phyloP scores from a whole-genome alignment of 2,797 vertebrate genomes.

The Geotrypetes seraphini region DNA sequence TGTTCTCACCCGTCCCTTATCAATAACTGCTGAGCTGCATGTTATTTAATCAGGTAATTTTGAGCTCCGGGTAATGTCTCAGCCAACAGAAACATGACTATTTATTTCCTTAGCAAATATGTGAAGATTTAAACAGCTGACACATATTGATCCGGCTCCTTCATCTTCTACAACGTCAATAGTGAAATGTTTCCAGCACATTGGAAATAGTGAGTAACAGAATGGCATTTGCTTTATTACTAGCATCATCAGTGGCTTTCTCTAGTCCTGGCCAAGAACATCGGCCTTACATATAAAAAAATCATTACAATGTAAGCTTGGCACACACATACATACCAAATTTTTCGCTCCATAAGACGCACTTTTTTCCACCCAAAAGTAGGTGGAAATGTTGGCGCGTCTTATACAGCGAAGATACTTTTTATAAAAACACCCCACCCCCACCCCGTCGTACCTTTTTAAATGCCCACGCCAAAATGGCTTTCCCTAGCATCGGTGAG shows the following conservation, averaged over 20 bases:
- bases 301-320: background rate
- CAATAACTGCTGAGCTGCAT: constrained; percentile 8
- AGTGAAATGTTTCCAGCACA: background rate
- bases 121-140: constrained; percentile 23
- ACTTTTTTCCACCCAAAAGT: too few relatives aligned
- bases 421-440: too few relatives aligned
- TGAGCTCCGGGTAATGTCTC: background rate
- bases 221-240: background rate
- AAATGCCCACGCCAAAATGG: too few relatives aligned
- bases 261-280: background rate
- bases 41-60: constrained; percentile 21
- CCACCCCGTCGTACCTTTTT: too few relatives aligned
- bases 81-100: constrained; percentile 28
- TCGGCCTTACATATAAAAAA: background rate
- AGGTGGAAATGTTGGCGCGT: too few relatives aligned
- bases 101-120: constrained; percentile 25
- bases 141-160: constrained; percentile 25
- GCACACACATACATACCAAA: too few relatives aligned
- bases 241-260: background rate
- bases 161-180: constrained; percentile 22
- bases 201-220: background rate
- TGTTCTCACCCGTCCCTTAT: constrained; percentile 8
- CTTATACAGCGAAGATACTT: too few relatives aligned
- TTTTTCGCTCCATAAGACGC: too few relatives aligned
- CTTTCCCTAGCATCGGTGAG: too few relatives aligned